A percentile compares a stretch with the other conserved stretches of the same genome.
These are phyloP conservation scores for Montipora cactus DNA, from an alignment of 64 coral and sea anemone species.

Conservation along the genomic window DNA sequence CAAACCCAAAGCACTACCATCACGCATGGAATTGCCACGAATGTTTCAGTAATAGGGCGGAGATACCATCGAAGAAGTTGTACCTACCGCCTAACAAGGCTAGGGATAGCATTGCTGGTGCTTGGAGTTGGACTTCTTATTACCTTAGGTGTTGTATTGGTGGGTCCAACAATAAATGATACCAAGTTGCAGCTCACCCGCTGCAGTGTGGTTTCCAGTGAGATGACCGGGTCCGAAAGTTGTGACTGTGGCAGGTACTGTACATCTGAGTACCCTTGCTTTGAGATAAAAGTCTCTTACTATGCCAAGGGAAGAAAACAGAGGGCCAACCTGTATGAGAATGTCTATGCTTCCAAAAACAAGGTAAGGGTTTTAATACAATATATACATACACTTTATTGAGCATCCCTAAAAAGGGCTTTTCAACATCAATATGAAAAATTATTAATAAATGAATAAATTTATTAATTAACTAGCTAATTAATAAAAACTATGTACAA, in stretches of 20 bases:
- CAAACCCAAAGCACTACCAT: background rate
- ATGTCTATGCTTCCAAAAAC: slow-evolving; percentile 20
- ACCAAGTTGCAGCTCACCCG: background rate
- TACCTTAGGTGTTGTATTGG: slow-evolving; percentile 34
- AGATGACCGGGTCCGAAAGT: background rate
- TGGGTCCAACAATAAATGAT: slow-evolving; percentile 38
- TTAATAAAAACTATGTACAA: too few relatives aligned
- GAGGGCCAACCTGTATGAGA: background rate
- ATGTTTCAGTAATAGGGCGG: background rate
- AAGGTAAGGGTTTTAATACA: background rate
- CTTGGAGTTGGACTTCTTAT: slow-evolving; percentile 30
- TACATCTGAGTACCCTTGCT: slow-evolving; percentile 27
- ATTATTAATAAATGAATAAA: too few relatives aligned
- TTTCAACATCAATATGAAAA: too few relatives aligned
- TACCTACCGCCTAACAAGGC: background rate
- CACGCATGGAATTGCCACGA: background rate
- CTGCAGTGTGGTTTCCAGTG: slow-evolving; percentile 32
- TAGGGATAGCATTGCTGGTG: background rate
- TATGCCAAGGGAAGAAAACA: background rate
- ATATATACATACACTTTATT: too few relatives aligned
- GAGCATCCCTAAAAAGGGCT: too few relatives aligned
- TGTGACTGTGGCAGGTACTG: slow-evolving; percentile 70
- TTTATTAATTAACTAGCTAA: too few relatives aligned
- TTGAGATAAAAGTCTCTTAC: slow-evolving; percentile 34
- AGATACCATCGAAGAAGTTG: background rate